phyloP scores from a whole-genome alignment of 2,113 vertebrate genomes.

The Pimephales promelas region DNA sequence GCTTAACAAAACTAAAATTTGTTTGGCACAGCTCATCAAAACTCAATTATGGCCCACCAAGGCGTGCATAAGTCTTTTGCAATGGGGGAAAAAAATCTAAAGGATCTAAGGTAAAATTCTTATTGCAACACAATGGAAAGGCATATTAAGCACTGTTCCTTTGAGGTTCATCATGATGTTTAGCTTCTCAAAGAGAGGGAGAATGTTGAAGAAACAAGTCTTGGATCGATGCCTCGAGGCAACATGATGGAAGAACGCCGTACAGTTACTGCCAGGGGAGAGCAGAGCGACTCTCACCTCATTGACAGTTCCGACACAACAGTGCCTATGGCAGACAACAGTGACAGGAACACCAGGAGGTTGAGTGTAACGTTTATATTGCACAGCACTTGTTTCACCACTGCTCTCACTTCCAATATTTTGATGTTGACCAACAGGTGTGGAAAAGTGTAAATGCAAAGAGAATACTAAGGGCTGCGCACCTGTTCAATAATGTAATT shows the following conservation, averaged over 20 bases:
- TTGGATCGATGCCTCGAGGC: conserved; percentile 7
- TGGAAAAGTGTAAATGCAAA: no score
- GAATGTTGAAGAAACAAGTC: conserved; percentile 15
- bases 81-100: neutral
- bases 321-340: conserved; percentile 11
- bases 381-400: conserved; percentile 7
- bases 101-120: neutral
- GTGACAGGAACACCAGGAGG: neutral
- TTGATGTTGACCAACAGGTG: neutral
- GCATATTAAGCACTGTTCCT: neutral
- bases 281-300: neutral
- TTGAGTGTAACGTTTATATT: conserved; percentile 1
- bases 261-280: conserved; percentile 18
- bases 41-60: conserved; percentile 6
- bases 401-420: neutral
- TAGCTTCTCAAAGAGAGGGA: neutral
- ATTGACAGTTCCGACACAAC: conserved; percentile 13
- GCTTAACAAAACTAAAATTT: neutral
- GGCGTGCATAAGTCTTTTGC: neutral
- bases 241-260: conserved; percentile 5
- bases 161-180: neutral
- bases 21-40: neutral
- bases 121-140: neutral
- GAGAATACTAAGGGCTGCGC: no score
- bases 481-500: no score